Base-by-base conservation (phyloP, 1,140 invertebrate genomes). In the Diabrotica undecimpunctata region DNA sequence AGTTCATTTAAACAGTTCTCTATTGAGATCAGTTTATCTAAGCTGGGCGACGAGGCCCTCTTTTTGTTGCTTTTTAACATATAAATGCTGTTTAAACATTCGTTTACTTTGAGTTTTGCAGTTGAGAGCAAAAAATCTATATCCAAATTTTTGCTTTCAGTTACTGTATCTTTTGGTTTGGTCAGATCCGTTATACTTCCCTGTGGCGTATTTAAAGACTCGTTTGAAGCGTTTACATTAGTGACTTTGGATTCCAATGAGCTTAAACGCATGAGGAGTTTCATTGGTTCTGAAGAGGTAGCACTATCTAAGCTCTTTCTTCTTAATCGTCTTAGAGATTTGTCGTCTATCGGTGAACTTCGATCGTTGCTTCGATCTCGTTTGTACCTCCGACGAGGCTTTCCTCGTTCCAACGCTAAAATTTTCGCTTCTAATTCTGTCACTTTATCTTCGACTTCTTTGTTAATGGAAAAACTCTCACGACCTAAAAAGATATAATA, bases 391-490 rank as follows among this genome's bases (percentile, higher is more conserved):
- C 62, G 68, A 12, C 67, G 71, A 14, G 63, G 58, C 46, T 63
- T 62, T 6, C 68, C 68, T 35, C 66, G 68, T 72, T 91, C 88
- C 35, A 91, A 78, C 37, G 85, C 81, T 59, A 83, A 82, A 5
- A 93, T 88, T 79, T 91, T 92, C 55, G 84, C 86, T 79, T 94
- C 92, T 59, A 94, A 77, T 74, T 94, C 90, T 7, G 83, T 82
- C 11, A 94, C 79, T 76, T 94, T 94, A 36, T 90, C 87, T 76
- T 95, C 92, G 11, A 94, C 84, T 78, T 94, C 91, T 79, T 91
- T 91, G 6, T 88, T 86, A 57, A 93, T 84, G 7, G 87, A 86
- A 66, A 92, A 86, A 11, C 90, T 90, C 76, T 94, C 92, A 38
- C 83, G 78, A 38, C 80, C 80, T 74, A 46, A n/a, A 67, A 61